Conservation (phyloP, 2,797 vertebrate genomes). For the Sylvia borin region DNA sequence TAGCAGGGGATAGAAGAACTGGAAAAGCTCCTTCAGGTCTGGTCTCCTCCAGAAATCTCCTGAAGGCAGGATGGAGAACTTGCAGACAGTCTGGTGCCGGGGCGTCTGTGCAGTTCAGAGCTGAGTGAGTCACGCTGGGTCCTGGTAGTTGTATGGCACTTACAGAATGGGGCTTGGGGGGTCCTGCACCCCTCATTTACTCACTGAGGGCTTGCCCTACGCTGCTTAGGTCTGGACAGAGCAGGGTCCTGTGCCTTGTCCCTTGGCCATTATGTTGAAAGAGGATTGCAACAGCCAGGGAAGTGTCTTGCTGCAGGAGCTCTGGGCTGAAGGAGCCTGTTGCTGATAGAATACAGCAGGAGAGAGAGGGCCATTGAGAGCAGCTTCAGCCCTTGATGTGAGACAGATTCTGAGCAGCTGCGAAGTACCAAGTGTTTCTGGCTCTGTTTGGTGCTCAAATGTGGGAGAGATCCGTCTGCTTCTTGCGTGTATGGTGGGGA, state of each 20-base stretch:
- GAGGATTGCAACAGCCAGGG: background rate
- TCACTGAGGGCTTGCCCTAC: fast-evolving
- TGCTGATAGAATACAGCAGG: background rate
- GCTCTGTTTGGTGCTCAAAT: background rate
- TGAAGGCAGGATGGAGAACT: background rate
- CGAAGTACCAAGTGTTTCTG: background rate
- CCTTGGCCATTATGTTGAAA: background rate
- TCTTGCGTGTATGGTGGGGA: background rate
- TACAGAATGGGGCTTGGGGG: background rate
- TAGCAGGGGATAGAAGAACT: background rate
- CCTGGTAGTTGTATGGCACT: background rate
- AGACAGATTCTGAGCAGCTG: constrained; percentile 32
- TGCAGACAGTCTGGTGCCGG: constrained; percentile 38
- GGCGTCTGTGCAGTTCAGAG: background rate
- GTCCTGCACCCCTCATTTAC: background rate
- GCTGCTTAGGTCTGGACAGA: background rate
- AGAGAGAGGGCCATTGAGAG: background rate
- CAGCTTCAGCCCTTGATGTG: background rate
- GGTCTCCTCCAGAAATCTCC: background rate
- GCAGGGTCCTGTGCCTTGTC: background rate
- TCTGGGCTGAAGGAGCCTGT: background rate
- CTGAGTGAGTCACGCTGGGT: background rate
- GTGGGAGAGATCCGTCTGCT: background rate
- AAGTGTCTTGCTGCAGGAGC: background rate
- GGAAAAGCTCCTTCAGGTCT: constrained; percentile 24